phyloP scores from a whole-genome alignment of 2,797 vertebrate genomes.

The Myotis pilosus region DNA sequence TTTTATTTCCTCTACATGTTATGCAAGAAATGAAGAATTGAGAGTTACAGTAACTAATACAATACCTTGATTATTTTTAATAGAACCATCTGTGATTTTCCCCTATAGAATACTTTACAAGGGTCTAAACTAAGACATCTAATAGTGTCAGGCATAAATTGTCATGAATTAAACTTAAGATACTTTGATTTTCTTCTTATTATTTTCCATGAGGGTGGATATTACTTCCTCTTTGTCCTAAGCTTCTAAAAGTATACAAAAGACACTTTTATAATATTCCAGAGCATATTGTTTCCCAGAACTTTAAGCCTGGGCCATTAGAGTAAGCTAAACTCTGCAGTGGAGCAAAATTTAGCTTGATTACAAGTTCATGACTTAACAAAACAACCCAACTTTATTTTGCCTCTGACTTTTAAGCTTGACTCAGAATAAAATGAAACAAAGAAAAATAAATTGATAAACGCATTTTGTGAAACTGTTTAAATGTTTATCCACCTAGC shows the following conservation, averaged over 20 bases:
- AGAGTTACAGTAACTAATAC: background rate
- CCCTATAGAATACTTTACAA: background rate
- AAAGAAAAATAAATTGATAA: conserved; percentile 1
- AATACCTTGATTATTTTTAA: conserved; percentile 1
- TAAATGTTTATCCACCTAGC: conserved; percentile 51
- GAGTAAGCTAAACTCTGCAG: background rate
- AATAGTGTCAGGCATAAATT: background rate
- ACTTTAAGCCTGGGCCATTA: background rate
- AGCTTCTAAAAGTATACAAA: background rate
- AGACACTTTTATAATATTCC: background rate
- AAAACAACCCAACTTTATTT: background rate
- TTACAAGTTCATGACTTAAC: background rate
- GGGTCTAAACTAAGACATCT: background rate
- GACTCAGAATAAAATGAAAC: background rate
- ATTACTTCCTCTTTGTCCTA: background rate
- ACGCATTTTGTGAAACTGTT: conserved; percentile 47
- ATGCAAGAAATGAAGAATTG: background rate
- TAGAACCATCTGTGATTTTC: background rate
- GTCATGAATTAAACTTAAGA: background rate
- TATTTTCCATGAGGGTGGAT: background rate
- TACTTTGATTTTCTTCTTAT: background rate
- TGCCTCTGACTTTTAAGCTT: background rate
- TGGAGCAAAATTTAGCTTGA: background rate
- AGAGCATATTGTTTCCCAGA: background rate
- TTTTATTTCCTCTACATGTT: background rate